Evolutionary conservation across 2,888 invertebrate species (phyloP), one percentile per base, ranked within the genome.

Genomic region (Epistrophella euchroma): DNA sequence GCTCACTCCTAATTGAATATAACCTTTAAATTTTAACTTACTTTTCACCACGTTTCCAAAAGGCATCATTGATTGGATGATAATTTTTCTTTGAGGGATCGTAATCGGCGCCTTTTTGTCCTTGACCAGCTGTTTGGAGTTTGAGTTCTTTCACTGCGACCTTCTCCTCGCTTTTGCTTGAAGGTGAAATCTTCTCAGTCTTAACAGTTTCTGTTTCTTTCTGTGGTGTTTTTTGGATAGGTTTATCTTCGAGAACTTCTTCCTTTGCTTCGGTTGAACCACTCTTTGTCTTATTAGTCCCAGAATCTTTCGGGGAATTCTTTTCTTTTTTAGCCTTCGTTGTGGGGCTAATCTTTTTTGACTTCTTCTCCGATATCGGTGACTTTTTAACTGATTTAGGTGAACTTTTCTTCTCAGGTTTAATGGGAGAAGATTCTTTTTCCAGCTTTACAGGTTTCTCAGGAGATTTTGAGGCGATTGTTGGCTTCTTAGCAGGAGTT

Each of bases 21-120:
- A 7, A 28, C 3, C 6, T 28, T 10, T 35, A 4, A 58, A 19
- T 62, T 50, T 22, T 7, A n/a, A 90, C 92, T 91, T 92, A 96
- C 95, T 94, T 95, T 90, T 96, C 95, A 5, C 94, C 95, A 22
- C 93, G 92, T 79, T 94, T 93, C 98, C 98, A 98, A 89, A 94
- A 95, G 0, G 98, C 98, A 92, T 97, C 95, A 0, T 95, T 92
- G 15, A 98, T 94, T 0, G 98, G 98, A 92, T 98, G 94, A 92
- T 98, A 98, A 58, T 95, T 95, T 0, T 93, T 88, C 89, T 94
- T 94, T 28, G 93, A 92, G 0, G 98, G 98, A 91, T 97, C 94
- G 91, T 96, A 98, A 9, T 94, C 93, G 0, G 91, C 89, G 4
- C 89, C 90, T 66, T 89, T 89, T 32, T 88, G 88, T 0, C 89